Evolutionary conservation across 2,113 vertebrate species (phyloP), one percentile per base, ranked within the genome.

Genomic region (Rhynchomys soricoides): DNA sequence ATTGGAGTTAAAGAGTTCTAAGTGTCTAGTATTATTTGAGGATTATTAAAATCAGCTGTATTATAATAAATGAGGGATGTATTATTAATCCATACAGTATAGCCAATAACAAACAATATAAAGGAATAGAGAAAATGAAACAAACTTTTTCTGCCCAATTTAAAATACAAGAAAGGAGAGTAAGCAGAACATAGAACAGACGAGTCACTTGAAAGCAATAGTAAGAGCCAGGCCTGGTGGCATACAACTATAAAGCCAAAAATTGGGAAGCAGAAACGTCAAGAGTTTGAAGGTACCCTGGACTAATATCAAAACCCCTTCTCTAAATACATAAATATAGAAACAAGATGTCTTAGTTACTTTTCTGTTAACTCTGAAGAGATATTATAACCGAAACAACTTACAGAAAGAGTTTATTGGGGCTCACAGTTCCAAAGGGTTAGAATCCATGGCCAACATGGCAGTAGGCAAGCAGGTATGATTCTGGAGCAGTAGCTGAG

Each of bases 101-200:
- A 90, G 24, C 40, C 31, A 91, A 2, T 92, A 45, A 48, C 22
- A 81, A 64, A 77, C 55, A 68, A 9, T 11, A 48, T 48, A 83
- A 86, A 87, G 40, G 21, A 83, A 7, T 91, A 2, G 73, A 82
- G 55, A 86, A 89, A 75, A 75, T 64, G 2, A 34, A 82, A 92
- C 10, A 78, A 59, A 59, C 55, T n/a, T 77, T 29, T 62, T 83
- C 73, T 86, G 16, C 21, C 34, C 71, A 79, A 43, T 93, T 19
- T 83, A 64, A 93, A 83, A 92, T 48, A 45, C 40, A 68, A 50
- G 24, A 89, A 85, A 95, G 37, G 37, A 94, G 13, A 90, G 7
- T 64, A 82, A 95, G 31, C 26, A 26, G 22, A 91, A 50, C 40
- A 81, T 13, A 87, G 92, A 95, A 78, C 62, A 83, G 19, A 89